Evolutionary conservation across 92 coral and sea anemone genomes (phyloP), one percentile per base, ranked within the genome.

Genomic region (Zoanthus sansibaricus): DNA sequence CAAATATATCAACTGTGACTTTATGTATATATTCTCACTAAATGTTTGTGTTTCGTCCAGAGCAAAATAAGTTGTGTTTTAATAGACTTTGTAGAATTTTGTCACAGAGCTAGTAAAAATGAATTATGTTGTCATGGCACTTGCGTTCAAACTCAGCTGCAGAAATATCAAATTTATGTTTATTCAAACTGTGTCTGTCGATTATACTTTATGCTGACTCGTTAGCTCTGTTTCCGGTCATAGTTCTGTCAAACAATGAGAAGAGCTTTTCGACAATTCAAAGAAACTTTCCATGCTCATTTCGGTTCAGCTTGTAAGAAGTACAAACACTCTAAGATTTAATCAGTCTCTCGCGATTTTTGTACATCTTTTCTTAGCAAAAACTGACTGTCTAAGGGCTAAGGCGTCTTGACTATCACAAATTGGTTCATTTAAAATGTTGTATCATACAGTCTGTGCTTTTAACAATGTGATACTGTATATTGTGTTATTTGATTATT

Each of bases 401-500:
- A n/a, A 58, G 30, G n/a, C 25, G 25, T 3, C n/a, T 62, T 62
- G 69, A 62, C 10, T 62, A 16, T 62, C 18, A n/a, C 55, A 20
- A 80, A 80, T 80, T n/a, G 82, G 11, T 42, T 75, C 79, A 30
- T 51, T 52, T 37, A 37, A 37, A 2, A 37, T 37, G 2, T 37
- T 37, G 42, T 37, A 37, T 37, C 42, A 37, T 37, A 37, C 42
- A 21, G 3, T n/a, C 8, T 52, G 16, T 62, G 61, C 18, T 58
- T n/a, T 79, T 48, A 78, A 58, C 56, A 59, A 68, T 79, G 75
- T 80, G 33, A 11, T 59, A 25, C 25, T 25, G 25, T 25, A 18
- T 47, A 45, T 67, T 80, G 85, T 80, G 59, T 66, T 64, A 47
- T 80, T 66, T 66, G 62, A 46, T 80, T 64, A 66, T 80, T 67